Percentiles rank a stretch among this genome's conserved stretches.
Evolutionary conservation across 1,140 invertebrate genomes (phyloP).

Genomic region (Leptinotarsa undecemlineata): DNA sequence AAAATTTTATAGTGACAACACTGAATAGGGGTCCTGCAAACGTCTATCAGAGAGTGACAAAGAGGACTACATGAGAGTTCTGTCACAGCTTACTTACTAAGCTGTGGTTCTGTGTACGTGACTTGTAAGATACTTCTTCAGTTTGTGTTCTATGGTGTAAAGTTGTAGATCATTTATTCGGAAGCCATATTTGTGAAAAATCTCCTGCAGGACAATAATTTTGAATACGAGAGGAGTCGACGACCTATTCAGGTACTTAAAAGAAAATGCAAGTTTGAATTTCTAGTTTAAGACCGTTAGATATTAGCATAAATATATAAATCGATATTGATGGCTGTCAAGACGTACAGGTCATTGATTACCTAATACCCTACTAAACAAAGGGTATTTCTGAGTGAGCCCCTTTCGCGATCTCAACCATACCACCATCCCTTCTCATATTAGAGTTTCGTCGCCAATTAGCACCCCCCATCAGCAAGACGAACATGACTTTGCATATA

Average conservation of each 20-base stretch:
- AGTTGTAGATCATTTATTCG: background rate
- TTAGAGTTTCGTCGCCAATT: conserved; percentile 1
- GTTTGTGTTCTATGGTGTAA: background rate
- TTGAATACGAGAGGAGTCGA: background rate
- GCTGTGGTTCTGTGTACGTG: no score
- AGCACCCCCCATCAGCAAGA: conserved; percentile 12
- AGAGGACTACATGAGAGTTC: no score
- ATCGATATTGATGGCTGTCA: conserved; percentile 1
- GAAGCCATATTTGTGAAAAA: conserved; percentile 6
- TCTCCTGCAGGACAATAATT: background rate
- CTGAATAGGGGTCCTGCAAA: no score
- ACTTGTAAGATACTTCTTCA: background rate
- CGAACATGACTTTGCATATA: conserved; percentile 19
- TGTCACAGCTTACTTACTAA: no score
- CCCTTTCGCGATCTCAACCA: background rate
- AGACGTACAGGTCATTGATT: conserved; percentile 11
- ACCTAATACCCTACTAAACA: conserved; percentile 23
- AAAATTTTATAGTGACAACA: no score
- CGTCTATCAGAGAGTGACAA: no score
- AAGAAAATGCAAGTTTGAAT: background rate
- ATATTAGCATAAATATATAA: background rate
- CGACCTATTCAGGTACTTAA: conserved; percentile 1
- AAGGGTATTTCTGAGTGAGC: background rate
- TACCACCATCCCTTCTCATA: conserved; percentile 1
- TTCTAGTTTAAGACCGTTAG: background rate